Base-by-base conservation (phyloP, 2,113 vertebrate genomes). In the Grammomys dolichurus region DNA sequence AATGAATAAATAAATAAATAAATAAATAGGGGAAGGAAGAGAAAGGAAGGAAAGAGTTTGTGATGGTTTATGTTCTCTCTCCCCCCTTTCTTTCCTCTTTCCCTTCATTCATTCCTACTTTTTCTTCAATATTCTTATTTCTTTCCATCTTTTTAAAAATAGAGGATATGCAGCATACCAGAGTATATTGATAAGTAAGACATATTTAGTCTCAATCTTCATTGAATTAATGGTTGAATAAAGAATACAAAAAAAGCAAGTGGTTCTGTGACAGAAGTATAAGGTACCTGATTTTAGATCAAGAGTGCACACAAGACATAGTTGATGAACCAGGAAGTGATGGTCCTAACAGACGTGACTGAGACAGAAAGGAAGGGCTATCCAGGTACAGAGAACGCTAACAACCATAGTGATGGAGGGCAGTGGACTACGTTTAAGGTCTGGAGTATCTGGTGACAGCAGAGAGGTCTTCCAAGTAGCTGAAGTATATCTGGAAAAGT, bases 171-270 rank as follows among this genome's bases (percentile, higher is more conserved):
- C 48, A 84, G 69, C 6, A 8, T 95, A n/a, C 67, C 91, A 94
- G 87, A 24, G 87, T 73, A 77, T 31, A 89, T 14, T 96, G 54
- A 94, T 76, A 40, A 96, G 76, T 94, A 87, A 96, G 56, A 95
- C 19, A 90, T 10, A 94, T 58, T 91, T 96, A 94, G 51, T 69
- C 22, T 46, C 12, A 69, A 2, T 82, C 58, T 28, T 96, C 70
- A n/a, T 67, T 93, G 40, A 81, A 22, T 77, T 93, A 76, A 87
- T 58, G 88, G 43, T 76, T 87, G 7, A 87, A 19, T 70, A 2
- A 85, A 95, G 36, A 31, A 86, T 93, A 81, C 58, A 93, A 90
- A 22, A 85, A 95, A 89, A n/a, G 40, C 65, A 51, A 60, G 5
- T 81, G 33, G 58, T 91, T 97, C 93, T 96, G 48, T 95, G 51